Percentiles rank a stretch among this genome's conserved stretches.
Conservation (phyloP, 2,888 invertebrate genomes). For the Vesta saturnalis region DNA sequence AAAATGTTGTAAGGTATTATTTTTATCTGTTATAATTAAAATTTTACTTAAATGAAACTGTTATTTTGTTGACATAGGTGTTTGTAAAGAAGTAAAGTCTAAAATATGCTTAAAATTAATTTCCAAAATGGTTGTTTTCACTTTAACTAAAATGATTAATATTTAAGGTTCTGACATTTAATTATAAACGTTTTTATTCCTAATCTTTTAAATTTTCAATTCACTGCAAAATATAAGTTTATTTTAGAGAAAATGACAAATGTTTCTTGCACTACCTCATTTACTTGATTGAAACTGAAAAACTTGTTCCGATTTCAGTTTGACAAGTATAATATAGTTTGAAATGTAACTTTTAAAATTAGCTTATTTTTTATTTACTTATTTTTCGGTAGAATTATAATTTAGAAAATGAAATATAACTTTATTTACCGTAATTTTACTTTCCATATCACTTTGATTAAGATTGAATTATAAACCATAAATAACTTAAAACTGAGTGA, state of each 20-base stretch:
- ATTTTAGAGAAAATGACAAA: neutral
- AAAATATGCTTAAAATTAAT: too few relatives aligned
- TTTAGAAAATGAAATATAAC: too few relatives aligned
- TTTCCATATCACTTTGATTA: too few relatives aligned
- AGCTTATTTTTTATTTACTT: too few relatives aligned
- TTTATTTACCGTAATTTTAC: too few relatives aligned
- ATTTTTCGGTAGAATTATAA: too few relatives aligned
- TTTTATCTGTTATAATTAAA: neutral
- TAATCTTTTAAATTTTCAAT: neutral
- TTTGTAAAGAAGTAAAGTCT: neutral
- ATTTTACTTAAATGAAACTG: neutral
- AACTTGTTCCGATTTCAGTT: neutral
- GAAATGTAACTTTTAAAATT: too few relatives aligned
- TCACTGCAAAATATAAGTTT: neutral
- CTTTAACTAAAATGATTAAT: neutral
- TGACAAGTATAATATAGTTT: neutral
- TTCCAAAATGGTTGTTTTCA: neutral
- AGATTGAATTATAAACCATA: too few relatives aligned
- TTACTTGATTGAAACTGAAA: neutral
- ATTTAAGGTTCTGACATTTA: neutral
- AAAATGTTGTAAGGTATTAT: too few relatives aligned
- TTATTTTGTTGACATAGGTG: neutral
- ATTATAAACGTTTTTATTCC: neutral
- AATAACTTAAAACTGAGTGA: too few relatives aligned
- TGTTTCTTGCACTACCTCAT: too few relatives aligned